Base-by-base conservation (phyloP, 2,797 vertebrate species). In the Pelochelys cantorii region DNA sequence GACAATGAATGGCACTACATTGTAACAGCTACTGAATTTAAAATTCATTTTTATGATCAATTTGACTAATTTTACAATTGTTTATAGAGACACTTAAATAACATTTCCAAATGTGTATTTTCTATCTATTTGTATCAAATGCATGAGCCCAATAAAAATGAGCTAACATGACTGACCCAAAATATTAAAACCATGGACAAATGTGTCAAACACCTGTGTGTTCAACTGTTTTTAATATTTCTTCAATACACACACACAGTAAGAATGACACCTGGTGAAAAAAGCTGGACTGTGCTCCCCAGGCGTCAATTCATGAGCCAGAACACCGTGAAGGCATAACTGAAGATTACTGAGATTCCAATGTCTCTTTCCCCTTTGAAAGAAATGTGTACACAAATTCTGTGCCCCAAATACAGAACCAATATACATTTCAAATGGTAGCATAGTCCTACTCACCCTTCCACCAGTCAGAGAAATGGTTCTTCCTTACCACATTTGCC, bases 181-280 rank as follows among this genome's bases (percentile, higher is more conserved):
- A 62, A 60, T 60, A 20, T 27, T 85, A 60, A 62, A 74, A 42
- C 31, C 74, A 85, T 11, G 29, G 71, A 42, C 29, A 31, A 8
- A 48, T 11, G 11, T 11, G 11, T 68, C 34, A 29, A 23, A 10
- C 29, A 55, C 31, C 62, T n/a, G 31, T 11, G 12, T 25, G 60
- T n/a, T 20, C 62, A 53, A 25, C 52, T 62, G 55, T 56, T 60
- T 34, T 83, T 54, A 85, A 77, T 12, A n/a, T 23, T 59, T 77
- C 85, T 85, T 83, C 79, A 86, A 92, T 79, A 84, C 55, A 48
- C 42, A 48, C 42, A 88, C 74, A 95, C 83, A 94, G 89, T 62
- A 78, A 92, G 56, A 92, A 93, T 86, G 94, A 94, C 93, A 93
- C 60, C 93, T 95, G 92, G 89, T 79, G 92, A 90, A 91, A 88